Percentiles rank a stretch among this genome's conserved stretches.
Conservation (phyloP, 2,888 invertebrate genomes). For the Auanema freiburgensis region DNA sequence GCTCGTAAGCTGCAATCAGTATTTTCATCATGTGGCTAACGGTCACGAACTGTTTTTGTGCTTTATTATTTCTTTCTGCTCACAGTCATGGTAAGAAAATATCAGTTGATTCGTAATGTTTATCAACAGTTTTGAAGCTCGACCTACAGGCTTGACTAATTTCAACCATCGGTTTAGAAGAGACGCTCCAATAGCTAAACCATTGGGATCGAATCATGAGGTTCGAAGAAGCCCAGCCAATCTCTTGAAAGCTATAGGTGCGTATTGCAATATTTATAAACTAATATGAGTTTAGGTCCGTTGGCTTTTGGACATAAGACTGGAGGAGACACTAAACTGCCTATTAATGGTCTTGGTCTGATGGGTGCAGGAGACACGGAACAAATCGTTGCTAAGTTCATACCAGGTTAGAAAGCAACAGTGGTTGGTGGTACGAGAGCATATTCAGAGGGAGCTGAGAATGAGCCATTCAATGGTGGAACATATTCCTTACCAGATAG, state of each 20-base stretch:
- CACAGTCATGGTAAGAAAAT: no score
- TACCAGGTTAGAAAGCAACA: slow-evolving; percentile 25
- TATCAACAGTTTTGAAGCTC: no score
- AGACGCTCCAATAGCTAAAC: no score
- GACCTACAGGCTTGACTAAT: no score
- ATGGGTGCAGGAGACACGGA: slow-evolving; percentile 47
- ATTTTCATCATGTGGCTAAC: no score
- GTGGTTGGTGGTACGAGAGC: no score
- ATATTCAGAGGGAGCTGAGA: slow-evolving; percentile 23
- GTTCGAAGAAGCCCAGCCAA: slow-evolving; percentile 39
- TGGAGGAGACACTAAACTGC: slow-evolving; percentile 45
- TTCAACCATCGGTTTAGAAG: no score
- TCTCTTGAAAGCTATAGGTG: slow-evolving; percentile 31
- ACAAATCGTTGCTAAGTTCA: slow-evolving; percentile 44
- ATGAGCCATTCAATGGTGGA: slow-evolving; percentile 40
- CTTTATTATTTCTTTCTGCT: no score
- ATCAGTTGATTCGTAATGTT: no score
- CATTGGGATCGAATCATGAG: slow-evolving; percentile 11
- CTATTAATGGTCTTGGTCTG: slow-evolving; percentile 42
- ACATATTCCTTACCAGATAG: slow-evolving; percentile 43
- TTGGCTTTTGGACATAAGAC: slow-evolving; percentile 47
- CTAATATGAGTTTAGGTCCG: slow-evolving; percentile 24
- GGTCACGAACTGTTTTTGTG: no score
- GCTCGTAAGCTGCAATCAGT: no score
- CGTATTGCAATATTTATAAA: background rate